These are phyloP conservation scores for Himalopsyche anomala DNA, from an alignment of 2,888 invertebrate species.

Conservation along the genomic window DNA sequence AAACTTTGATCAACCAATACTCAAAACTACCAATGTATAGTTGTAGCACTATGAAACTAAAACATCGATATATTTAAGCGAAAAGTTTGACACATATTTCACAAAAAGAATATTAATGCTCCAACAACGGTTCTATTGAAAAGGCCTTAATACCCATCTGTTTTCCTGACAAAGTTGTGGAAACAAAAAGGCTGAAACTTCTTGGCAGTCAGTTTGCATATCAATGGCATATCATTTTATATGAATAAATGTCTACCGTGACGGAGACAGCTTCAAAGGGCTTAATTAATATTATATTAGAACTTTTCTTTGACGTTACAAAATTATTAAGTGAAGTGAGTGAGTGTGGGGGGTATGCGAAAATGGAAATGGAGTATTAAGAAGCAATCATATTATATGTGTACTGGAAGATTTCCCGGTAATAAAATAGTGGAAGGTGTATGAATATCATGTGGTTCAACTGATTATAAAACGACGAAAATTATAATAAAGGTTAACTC, in stretches of 20 bases:
- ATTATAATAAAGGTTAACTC: too few species aligned
- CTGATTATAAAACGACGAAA: too few species aligned
- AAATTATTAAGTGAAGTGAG: conserved; percentile 58
- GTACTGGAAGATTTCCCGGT: too few species aligned
- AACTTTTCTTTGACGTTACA: conserved; percentile 58
- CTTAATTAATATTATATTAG: conserved; percentile 62
- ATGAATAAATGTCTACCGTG: conserved; percentile 54
- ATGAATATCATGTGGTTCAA: too few species aligned
- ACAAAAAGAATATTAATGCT: background rate
- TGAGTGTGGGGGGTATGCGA: background rate
- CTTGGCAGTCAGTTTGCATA: conserved; percentile 54
- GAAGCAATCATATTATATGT: too few species aligned
- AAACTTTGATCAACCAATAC: too few species aligned
- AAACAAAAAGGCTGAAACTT: conserved; percentile 53
- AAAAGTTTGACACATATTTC: background rate
- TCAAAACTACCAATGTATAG: too few species aligned
- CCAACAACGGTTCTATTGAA: background rate
- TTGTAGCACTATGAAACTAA: too few species aligned
- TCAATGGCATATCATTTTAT: conserved; percentile 61
- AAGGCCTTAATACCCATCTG: conserved; percentile 43
- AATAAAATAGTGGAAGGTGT: too few species aligned
- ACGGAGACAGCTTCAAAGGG: conserved; percentile 49
- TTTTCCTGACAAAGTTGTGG: conserved; percentile 44
- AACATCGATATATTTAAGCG: too few species aligned
- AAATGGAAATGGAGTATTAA: background rate